These are phyloP conservation scores for Brachylomia viminalis DNA, from an alignment of 2,888 invertebrate species.

Conservation along the genomic window DNA sequence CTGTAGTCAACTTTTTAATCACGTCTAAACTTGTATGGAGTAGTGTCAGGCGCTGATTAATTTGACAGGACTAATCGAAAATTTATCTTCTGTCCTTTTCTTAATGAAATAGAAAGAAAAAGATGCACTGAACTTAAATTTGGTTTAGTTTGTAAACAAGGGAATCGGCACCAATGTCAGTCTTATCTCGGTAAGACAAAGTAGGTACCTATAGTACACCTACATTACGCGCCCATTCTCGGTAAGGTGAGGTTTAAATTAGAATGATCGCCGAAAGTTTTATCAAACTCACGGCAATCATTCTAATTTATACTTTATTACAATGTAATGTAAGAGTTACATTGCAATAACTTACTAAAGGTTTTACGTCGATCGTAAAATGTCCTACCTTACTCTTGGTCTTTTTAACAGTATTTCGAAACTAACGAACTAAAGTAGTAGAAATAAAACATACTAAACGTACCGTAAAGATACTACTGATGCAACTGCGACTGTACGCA, in stretches of 20 bases:
- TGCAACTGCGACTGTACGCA: too few species aligned
- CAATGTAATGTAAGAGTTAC: neutral
- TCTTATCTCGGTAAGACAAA: neutral
- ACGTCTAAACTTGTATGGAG: too few species aligned
- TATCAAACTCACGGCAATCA: neutral
- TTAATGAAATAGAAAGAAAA: too few species aligned
- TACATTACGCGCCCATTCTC: neutral
- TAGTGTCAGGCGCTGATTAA: too few species aligned
- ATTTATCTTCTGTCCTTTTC: too few species aligned
- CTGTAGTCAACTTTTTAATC: too few species aligned
- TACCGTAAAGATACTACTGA: neutral
- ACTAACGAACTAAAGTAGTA: too few species aligned
- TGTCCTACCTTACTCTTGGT: neutral
- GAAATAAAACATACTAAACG: neutral
- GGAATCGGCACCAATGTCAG: too few species aligned
- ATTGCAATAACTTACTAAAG: neutral
- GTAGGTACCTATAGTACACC: neutral
- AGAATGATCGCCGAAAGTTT: neutral
- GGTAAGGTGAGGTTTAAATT: neutral
- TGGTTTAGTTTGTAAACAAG: too few species aligned
- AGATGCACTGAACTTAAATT: too few species aligned
- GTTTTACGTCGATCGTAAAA: neutral
- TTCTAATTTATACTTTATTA: neutral
- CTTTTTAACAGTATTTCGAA: neutral
- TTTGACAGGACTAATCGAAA: too few species aligned